Conservation (phyloP, 23 tunicate species). For the Trididemnum clinides region DNA sequence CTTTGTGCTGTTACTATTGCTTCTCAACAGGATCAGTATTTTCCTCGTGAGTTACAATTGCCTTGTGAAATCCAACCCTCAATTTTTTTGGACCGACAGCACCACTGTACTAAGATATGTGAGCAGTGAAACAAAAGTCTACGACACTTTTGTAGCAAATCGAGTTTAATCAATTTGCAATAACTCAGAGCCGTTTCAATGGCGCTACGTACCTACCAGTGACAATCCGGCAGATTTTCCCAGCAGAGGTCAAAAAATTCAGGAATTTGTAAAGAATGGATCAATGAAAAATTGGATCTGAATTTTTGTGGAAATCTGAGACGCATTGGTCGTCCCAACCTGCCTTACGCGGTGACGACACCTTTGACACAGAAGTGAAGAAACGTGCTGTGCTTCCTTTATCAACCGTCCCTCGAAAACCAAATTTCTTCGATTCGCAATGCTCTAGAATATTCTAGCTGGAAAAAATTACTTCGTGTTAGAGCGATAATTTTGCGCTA, state of each 20-base stretch:
- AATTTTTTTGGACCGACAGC: slow-evolving; percentile 64
- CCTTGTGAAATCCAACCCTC: neutral
- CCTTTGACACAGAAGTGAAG: no score
- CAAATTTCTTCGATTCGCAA: no score
- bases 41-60: slow-evolving; percentile 25
- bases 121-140: neutral
- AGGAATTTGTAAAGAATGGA: slow-evolving; percentile 1
- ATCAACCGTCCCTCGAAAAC: neutral
- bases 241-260: slow-evolving; percentile 30
- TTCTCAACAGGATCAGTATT: neutral
- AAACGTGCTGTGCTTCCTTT: neutral
- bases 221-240: slow-evolving; percentile 55
- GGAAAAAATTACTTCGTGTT: slow-evolving; percentile 2
- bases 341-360: no score
- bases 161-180: slow-evolving; percentile 41
- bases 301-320: slow-evolving; percentile 43
- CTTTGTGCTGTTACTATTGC: slow-evolving; percentile 48
- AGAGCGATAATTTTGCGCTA: slow-evolving; percentile 19
- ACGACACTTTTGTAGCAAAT: slow-evolving; percentile 65
- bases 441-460: neutral
- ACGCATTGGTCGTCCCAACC: slow-evolving; percentile 44
- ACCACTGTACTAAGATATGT: slow-evolving; percentile 58
- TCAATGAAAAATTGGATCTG: slow-evolving; percentile 50
- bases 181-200: slow-evolving; percentile 19
- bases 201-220: slow-evolving; percentile 43